Evolutionary conservation across 2,888 invertebrate species (phyloP).

Genomic region (Tillus elongatus): DNA sequence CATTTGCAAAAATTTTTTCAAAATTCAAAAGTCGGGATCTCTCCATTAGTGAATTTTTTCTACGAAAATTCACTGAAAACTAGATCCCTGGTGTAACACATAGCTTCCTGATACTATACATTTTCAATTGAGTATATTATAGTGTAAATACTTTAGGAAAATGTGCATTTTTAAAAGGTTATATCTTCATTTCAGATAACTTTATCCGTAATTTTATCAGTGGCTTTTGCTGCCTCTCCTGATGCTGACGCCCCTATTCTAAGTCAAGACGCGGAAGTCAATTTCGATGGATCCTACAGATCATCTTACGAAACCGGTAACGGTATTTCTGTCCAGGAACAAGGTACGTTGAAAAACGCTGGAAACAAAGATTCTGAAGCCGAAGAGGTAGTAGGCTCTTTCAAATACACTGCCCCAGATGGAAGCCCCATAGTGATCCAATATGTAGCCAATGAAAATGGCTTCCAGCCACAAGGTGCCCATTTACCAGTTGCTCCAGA

Average conservation of each 20-base stretch:
- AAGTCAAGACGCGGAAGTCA: constrained; percentile 35
- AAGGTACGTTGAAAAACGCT: constrained; percentile 31
- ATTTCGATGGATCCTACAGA: constrained; percentile 44
- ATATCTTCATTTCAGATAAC: too few species aligned
- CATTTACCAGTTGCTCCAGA: constrained; percentile 50
- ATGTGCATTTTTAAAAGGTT: too few species aligned
- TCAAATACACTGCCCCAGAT: constrained; percentile 26
- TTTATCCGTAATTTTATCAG: too few species aligned
- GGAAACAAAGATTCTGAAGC: constrained; percentile 30
- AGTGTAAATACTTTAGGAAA: too few species aligned
- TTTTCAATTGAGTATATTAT: too few species aligned
- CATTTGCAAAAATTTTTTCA: too few species aligned
- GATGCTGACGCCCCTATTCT: constrained; percentile 33
- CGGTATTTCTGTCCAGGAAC: constrained; percentile 41
- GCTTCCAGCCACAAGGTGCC: constrained; percentile 53
- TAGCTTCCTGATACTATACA: too few species aligned
- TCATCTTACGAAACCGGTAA: constrained; percentile 46
- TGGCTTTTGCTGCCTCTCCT: too few species aligned
- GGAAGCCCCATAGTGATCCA: constrained; percentile 42
- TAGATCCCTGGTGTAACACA: too few species aligned
- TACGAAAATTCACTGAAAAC: too few species aligned
- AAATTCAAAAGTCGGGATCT: too few species aligned
- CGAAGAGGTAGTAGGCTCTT: constrained; percentile 24
- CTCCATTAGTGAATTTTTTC: too few species aligned
- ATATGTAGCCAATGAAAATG: constrained; percentile 60